Evolutionary conservation across 2,797 vertebrate genomes (phyloP), one percentile per base, ranked within the genome.

Genomic region (Lagodon rhomboides): DNA sequence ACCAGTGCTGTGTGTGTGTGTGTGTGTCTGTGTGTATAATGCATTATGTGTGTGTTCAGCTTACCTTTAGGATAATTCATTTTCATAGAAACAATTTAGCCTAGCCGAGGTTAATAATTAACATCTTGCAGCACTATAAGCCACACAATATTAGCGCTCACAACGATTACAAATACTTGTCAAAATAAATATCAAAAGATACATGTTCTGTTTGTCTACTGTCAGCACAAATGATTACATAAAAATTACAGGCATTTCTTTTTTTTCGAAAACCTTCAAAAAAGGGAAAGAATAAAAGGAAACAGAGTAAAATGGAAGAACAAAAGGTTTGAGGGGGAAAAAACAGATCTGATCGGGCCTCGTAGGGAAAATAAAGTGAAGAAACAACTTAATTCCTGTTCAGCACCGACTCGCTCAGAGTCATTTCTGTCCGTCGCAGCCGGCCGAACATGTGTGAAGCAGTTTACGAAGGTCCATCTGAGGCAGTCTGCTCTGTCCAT

Each of bases 131-230:
- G 87, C 85, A 87, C 71, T 86, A 84, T 23, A 90, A 89, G 82
- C 90, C 80, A 89, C 82, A 87, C 71, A 60, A 83, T 76, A 86
- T 92, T 83, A 89, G 83, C 75, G 49, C 80, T 83, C 74, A 86
- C 74, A 72, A 79, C 82, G 86, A 91, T 86, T 88, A 91, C 86
- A 87, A 91, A 89, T 82, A 85, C 59, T 47, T 88, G 82, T 87
- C 81, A 89, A 93, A 93, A 93, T 93, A 94, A 94, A 94, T 93
- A 94, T 89, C 72, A 91, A 93, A 93, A 88, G 87, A 89, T 92
- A 88, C 77, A 73, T 38, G 71, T 89, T 85, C 49, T 46, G 79
- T 87, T 87, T 27, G 46, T 87, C 92, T 90, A 92, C 77, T 34
- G 20, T 82, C 85, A 90, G 86, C 85, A 91, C 84, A 89, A 85